Percentiles rank a stretch among this genome's conserved stretches.
Conservation (phyloP, 2,113 vertebrate genomes). For the Dasyprocta punctata region DNA sequence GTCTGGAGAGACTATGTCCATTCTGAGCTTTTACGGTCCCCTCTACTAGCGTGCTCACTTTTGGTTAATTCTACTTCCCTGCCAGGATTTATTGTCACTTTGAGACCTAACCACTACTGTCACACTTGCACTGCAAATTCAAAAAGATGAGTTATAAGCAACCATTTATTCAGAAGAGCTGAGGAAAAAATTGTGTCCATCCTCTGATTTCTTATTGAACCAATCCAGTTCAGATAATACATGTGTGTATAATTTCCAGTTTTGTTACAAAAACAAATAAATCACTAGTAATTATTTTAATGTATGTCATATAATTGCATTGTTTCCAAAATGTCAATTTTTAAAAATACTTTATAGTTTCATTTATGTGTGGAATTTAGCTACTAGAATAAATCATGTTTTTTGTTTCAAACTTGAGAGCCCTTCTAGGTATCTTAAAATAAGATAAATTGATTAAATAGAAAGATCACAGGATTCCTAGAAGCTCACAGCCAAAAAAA, state of each 20-base stretch:
- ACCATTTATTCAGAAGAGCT: neutral
- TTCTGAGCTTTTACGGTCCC: neutral
- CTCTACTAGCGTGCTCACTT: neutral
- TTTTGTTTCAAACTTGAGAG: conserved; percentile 2
- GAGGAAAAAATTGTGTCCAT: neutral
- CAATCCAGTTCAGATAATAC: neutral
- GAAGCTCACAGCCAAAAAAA: conserved; percentile 6
- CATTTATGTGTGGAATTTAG: conserved; percentile 38
- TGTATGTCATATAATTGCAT: neutral
- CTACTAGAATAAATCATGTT: neutral
- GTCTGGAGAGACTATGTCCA: neutral
- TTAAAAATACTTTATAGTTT: conserved; percentile 48
- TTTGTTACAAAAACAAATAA: conserved; percentile 34
- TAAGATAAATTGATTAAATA: conserved; percentile 29
- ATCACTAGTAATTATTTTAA: conserved; percentile 27
- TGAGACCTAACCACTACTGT: neutral
- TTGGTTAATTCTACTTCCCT: neutral
- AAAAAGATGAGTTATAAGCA: neutral
- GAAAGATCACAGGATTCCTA: neutral
- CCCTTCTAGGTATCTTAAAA: conserved; percentile 1
- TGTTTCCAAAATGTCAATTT: conserved; percentile 11
- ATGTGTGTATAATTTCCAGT: neutral
- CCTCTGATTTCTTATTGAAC: neutral
- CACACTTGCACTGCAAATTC: neutral
- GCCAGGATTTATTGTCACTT: neutral